Evolutionary conservation across 2,113 vertebrate species (phyloP).

Genomic region (Hemiscyllium ocellatum): DNA sequence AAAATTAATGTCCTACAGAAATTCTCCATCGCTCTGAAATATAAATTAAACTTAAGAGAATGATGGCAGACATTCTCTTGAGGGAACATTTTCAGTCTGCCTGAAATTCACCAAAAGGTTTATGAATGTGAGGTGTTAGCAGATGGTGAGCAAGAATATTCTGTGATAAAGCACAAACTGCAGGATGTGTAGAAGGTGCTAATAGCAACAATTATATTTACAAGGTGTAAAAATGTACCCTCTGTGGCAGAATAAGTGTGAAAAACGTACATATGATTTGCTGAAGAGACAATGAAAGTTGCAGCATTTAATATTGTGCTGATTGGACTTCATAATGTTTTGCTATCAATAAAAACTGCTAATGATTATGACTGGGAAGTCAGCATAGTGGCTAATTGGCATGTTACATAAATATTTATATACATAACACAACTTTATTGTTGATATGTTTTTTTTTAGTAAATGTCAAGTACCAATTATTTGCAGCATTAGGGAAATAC

Average conservation of each 20-base stretch:
- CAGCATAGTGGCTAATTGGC: background rate
- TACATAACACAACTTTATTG: background rate
- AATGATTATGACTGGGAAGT: background rate
- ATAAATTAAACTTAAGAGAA: background rate
- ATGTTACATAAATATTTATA: background rate
- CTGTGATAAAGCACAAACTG: background rate
- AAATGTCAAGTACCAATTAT: background rate
- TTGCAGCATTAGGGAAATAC: background rate
- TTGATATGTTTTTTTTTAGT: background rate
- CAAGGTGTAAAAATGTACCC: conserved; percentile 19
- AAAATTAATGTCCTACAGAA: background rate
- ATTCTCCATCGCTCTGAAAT: background rate
- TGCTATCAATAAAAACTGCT: background rate
- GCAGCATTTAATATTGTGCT: background rate
- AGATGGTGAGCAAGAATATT: conserved; percentile 11
- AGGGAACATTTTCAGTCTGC: background rate
- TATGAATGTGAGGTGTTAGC: background rate
- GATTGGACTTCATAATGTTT: background rate
- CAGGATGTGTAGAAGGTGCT: background rate
- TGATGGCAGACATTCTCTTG: background rate
- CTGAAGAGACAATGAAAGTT: background rate
- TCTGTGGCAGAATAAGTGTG: background rate
- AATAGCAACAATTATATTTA: conserved; percentile 14
- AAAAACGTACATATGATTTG: conserved; percentile 5
- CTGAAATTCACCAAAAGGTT: background rate